Base-by-base conservation (phyloP, 2,888 invertebrate genomes). In the Scaptomyza tumidula region DNA sequence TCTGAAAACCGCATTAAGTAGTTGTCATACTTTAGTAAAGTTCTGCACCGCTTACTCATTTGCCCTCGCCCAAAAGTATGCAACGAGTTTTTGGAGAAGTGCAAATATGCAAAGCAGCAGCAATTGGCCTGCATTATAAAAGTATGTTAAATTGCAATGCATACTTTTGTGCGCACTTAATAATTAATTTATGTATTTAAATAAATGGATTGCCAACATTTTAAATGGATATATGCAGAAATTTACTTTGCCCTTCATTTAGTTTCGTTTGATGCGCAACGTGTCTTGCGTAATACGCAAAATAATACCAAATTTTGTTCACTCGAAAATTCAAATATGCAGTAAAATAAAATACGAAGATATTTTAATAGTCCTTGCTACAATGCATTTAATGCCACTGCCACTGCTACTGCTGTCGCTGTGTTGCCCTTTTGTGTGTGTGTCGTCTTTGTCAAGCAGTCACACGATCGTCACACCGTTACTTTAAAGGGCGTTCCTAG, bases 21-120 rank as follows among this genome's bases (percentile, higher is more conserved):
- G 44, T 2, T 14, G 10, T 16, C 14, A 14, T 9, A 31, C 1
- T 39, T 53, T 11, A 57, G 35, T 33, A 13, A 35, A 46, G 49
- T 24, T 37, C 31, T 24, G 31, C 39, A 52, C 41, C 50, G 6
- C 10, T 7, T 6, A 39, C 13, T 41, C 48, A 31, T 27, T 6
- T 11, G 1, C 0, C 4, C 39, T 53, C 14, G 57, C 85, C 53
- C 0, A 10, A 64, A 62, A 81, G 62, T 65, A 78, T 58, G 76
- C 79, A 62, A 56, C 33, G 6, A 1, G 24, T 14, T 59, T 35
- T 35, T 1, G 14, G 14, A 1, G 5, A n/a, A 39, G 16, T 45
- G 6, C 24, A 11, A n/a, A 45, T 50, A 33, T 43, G 10, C 7
- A 5, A 16, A 6, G 7, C 16, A 29, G 6, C 5, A 35, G 3